Base-by-base conservation (phyloP, 2,888 invertebrate genomes). In the Parnassius smintheus region DNA sequence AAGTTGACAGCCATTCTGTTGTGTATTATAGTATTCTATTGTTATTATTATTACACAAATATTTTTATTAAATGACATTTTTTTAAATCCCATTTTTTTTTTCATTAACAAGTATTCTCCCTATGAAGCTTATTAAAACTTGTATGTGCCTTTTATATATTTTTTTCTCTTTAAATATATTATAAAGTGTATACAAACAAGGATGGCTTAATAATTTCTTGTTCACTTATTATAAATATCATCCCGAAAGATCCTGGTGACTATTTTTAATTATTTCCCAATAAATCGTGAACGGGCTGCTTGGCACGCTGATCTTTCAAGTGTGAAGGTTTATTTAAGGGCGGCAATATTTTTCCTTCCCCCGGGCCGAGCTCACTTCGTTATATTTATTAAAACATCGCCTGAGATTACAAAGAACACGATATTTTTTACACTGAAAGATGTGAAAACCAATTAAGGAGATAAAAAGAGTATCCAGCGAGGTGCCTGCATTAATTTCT, bases 401-500 rank as follows among this genome's bases (percentile, higher is more conserved):
- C 84, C 89, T 85, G 88, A 91, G 91, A 91, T 91, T 91, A 91
- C 88, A 88, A 88, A 90, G 89, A 89, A 90, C 88, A 90, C 85
- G 90, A 91, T 91, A 91, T 91, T 57, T 61, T 91, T 91, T 91
- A 86, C 86, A 91, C 87, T 83, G 86, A 83, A 88, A 92, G 92
- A 92, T 92, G 91, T 91, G 91, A 92, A 92, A 92, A 92, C 91
- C 91, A 92, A 92, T 92, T 92, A 92, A 91, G 88, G 85, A 92
- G 92, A 92, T 92, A 92, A 92, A 92, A 91, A 90, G 89, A 78
- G 83, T 87, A 87, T 90, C 90, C 86, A 82, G 87, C 81, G 89
- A 91, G 91, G 91, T 89, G 90, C 89, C 88, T 86, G 90, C 90
- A 91, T 90, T 91, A 91, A 91, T 91, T 91, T 89, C 82, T 91